Conservation (phyloP, 2,888 invertebrate genomes). For the Eupithecia tripunctaria region DNA sequence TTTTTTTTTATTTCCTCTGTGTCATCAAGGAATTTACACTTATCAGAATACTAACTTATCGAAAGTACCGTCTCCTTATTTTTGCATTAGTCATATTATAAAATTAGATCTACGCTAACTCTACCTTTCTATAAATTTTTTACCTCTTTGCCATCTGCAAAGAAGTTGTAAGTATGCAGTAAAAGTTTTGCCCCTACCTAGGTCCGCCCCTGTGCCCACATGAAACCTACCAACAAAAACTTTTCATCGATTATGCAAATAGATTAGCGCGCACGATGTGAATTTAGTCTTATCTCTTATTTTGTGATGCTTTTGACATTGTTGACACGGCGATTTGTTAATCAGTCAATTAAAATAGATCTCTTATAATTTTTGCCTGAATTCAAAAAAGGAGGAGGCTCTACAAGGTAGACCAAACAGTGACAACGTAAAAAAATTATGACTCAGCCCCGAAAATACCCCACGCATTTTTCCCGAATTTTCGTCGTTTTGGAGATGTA, state of each 20-base stretch:
- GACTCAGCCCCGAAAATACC: too few species aligned
- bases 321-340: slow-evolving; percentile 33
- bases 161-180: neutral
- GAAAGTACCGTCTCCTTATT: neutral
- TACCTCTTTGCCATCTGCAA: neutral
- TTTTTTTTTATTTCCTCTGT: too few species aligned
- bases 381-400: too few species aligned
- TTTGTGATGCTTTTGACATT: slow-evolving; percentile 49
- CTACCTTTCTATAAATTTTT: neutral
- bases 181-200: neutral
- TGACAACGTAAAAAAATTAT: too few species aligned
- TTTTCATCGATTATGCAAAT: slow-evolving; percentile 42
- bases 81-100: neutral
- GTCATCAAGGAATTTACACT: too few species aligned
- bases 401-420: too few species aligned
- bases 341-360: slow-evolving; percentile 4
- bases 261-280: slow-evolving; percentile 32
- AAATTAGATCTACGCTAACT: neutral
- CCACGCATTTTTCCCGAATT: too few species aligned
- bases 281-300: slow-evolving; percentile 34
- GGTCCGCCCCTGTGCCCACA: neutral
- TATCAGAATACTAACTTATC: neutral
- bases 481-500: too few species aligned
- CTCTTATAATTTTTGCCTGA: neutral
- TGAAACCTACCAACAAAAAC: neutral